Evolutionary conservation across 2,888 invertebrate species (phyloP).

Genomic region (Drosophila nigritarsus): DNA sequence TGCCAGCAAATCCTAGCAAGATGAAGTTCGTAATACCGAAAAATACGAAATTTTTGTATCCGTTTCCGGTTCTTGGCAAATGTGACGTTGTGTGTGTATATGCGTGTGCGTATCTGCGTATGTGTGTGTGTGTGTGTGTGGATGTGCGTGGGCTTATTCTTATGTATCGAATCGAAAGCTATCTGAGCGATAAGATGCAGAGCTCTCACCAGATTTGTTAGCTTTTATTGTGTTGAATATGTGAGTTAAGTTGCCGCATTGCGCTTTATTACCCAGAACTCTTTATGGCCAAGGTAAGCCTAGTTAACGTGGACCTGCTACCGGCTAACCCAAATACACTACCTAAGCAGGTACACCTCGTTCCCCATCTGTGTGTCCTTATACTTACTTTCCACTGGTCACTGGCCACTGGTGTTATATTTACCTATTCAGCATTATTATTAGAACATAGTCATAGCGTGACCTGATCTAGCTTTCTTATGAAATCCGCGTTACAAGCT

Average conservation of each 20-base stretch:
- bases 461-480: too few species aligned
- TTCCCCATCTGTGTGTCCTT: neutral
- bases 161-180: conserved; percentile 18
- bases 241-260: conserved; percentile 13
- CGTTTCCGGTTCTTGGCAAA: conserved; percentile 45
- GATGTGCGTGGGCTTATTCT: neutral
- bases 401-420: neutral
- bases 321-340: conserved; percentile 12
- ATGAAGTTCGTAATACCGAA: conserved; percentile 64
- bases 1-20: conserved; percentile 56
- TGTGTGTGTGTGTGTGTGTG: conserved; percentile 2
- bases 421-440: neutral
- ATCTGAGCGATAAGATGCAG: conserved; percentile 45
- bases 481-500: too few species aligned
- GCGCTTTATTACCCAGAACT: conserved; percentile 14
- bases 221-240: conserved; percentile 41
- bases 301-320: neutral
- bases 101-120: neutral
- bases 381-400: neutral
- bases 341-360: neutral
- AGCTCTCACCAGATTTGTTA: conserved; percentile 45
- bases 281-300: conserved; percentile 9
- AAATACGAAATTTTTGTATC: conserved; percentile 67
- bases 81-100: conserved; percentile 8
- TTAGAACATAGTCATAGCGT: neutral